These are phyloP conservation scores for Agrochola lota DNA, from an alignment of 2,888 invertebrate species.

Conservation along the genomic window DNA sequence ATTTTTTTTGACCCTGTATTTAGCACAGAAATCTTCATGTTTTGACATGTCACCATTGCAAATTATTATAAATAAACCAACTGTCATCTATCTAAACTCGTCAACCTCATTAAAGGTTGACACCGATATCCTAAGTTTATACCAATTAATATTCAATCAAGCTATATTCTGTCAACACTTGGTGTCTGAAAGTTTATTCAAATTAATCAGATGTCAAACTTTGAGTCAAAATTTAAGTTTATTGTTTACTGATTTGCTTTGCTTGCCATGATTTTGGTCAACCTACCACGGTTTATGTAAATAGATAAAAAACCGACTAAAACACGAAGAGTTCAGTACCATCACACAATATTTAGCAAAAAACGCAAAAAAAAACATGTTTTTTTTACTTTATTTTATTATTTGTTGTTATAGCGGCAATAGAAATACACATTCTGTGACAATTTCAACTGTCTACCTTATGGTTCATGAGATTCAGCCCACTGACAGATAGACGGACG, in stretches of 20 bases:
- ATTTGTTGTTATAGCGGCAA: too few relatives aligned
- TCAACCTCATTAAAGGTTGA: neutral
- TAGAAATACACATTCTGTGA: too few relatives aligned
- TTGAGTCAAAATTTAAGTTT: conserved; percentile 3
- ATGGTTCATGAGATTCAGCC: too few relatives aligned
- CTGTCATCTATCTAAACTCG: neutral
- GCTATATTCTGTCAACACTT: conserved; percentile 25
- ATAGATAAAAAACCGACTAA: too few relatives aligned
- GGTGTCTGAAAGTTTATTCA: conserved; percentile 6
- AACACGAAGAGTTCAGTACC: too few relatives aligned
- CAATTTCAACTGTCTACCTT: too few relatives aligned
- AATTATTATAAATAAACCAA: neutral
- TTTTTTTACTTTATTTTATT: too few relatives aligned
- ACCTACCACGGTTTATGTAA: neutral
- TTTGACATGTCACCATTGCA: neutral
- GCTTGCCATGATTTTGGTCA: conserved; percentile 6
- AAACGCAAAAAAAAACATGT: too few relatives aligned
- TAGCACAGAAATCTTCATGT: neutral
- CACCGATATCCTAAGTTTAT: conserved; percentile 13
- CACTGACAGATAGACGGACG: too few relatives aligned
- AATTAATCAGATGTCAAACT: conserved; percentile 16
- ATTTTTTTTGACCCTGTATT: too few relatives aligned
- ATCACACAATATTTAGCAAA: too few relatives aligned
- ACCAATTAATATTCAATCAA: conserved; percentile 43
- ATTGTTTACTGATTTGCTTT: conserved; percentile 8